Conservation (phyloP, 2,797 vertebrate genomes). For the Prunella strophiata region DNA sequence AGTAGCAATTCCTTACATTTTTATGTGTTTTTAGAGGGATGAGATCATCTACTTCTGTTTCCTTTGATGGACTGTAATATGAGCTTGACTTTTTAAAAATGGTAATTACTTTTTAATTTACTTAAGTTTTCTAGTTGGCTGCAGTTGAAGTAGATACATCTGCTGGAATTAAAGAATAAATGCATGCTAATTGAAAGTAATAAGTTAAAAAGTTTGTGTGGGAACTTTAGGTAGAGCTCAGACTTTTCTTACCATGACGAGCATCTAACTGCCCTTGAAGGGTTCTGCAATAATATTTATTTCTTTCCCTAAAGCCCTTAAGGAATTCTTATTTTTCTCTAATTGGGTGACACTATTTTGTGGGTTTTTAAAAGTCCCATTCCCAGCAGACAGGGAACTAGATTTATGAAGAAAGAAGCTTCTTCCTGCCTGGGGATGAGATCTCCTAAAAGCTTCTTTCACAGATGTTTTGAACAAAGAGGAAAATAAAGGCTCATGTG, state of each 20-base stretch:
- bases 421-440: neutral
- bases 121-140: neutral
- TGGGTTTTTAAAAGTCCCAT: neutral
- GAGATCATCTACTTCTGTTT: neutral
- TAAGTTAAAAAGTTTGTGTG: neutral
- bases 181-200: neutral
- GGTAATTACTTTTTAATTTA: neutral
- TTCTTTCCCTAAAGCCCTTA: neutral
- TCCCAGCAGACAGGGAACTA: neutral
- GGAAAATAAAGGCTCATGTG: neutral
- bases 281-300: neutral
- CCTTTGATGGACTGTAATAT: neutral
- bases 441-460: constrained; percentile 20
- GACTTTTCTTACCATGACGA: neutral
- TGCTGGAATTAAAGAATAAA: neutral
- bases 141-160: neutral
- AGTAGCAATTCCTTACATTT: neutral
- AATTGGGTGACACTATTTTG: neutral
- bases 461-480: neutral
- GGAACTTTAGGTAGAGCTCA: neutral
- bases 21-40: neutral
- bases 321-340: neutral
- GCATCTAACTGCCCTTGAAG: neutral
- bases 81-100: neutral
- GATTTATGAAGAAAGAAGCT: neutral